These are phyloP conservation scores for Amblyteles armatorius DNA, from an alignment of 2,888 invertebrate species.

Conservation along the genomic window DNA sequence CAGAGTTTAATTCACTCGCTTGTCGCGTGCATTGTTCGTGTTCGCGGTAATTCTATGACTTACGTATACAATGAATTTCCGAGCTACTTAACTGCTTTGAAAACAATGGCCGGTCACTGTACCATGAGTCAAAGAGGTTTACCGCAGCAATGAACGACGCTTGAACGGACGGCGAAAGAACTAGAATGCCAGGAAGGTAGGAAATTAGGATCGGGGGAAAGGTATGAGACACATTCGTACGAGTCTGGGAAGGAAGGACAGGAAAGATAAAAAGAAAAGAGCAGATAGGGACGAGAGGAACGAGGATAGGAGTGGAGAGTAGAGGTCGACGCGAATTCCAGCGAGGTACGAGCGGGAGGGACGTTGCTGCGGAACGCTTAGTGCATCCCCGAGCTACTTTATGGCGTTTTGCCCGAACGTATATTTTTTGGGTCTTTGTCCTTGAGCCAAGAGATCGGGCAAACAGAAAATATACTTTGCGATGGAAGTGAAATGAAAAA, in stretches of 20 bases:
- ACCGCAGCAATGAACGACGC: not conserved
- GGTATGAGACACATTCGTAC: constrained; percentile 26
- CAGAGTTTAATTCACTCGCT: not conserved
- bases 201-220: constrained; percentile 20
- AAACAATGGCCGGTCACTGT: not conserved
- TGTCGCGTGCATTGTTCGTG: not conserved
- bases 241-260: not conserved
- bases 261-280: constrained; percentile 3
- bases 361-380: constrained; percentile 70
- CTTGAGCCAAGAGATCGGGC: constrained; percentile 73
- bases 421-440: constrained; percentile 59
- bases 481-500: constrained; percentile 30
- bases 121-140: not conserved
- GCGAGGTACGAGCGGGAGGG: constrained; percentile 46
- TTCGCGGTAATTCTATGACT: not conserved
- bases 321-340: constrained; percentile 49
- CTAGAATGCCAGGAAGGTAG: constrained; percentile 16
- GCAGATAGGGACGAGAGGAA: constrained; percentile 6
- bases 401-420: constrained; percentile 75
- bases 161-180: constrained; percentile 17
- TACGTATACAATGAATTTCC: not conserved
- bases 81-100: not conserved
- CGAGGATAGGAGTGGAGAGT: constrained; percentile 38
- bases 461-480: constrained; percentile 74
- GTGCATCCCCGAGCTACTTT: constrained; percentile 71